phyloP scores from a whole-genome alignment of 2,113 vertebrate species.

The Zootoca vivipara region DNA sequence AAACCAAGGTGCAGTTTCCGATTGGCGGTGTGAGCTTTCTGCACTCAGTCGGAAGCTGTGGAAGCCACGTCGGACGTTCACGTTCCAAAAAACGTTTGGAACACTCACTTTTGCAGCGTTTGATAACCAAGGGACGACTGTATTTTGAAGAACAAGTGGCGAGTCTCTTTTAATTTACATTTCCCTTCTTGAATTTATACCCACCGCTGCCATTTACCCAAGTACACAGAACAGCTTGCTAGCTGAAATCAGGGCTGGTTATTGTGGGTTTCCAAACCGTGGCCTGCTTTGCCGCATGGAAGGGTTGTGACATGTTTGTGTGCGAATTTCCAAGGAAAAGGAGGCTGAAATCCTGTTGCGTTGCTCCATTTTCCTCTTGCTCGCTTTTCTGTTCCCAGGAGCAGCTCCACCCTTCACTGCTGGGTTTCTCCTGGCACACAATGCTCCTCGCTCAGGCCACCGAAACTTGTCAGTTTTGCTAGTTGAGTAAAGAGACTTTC shows the following conservation, averaged over 20 bases:
- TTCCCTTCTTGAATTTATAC: too few species aligned
- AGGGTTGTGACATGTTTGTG: neutral
- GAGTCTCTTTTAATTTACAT: neutral
- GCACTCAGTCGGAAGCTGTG: too few species aligned
- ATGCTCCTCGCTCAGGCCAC: neutral
- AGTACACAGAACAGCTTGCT: neutral
- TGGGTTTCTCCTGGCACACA: neutral
- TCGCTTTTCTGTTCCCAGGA: neutral
- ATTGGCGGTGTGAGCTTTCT: too few species aligned
- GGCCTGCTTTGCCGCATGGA: neutral
- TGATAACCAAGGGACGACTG: too few species aligned
- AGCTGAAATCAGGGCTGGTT: neutral
- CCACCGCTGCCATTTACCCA: neutral
- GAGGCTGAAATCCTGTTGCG: neutral
- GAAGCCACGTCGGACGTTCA: rapidly evolving
- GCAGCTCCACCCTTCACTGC: neutral
- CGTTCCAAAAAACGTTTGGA: too few species aligned
- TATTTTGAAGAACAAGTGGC: neutral
- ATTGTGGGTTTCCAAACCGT: neutral
- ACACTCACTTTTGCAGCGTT: too few species aligned
- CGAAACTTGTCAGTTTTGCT: neutral
- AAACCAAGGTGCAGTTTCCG: too few species aligned
- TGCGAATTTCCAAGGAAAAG: neutral
- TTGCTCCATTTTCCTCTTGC: neutral
- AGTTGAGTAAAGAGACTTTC: neutral